Evolutionary conservation across 2,888 invertebrate genomes (phyloP).

Genomic region (Apoda limacodes): DNA sequence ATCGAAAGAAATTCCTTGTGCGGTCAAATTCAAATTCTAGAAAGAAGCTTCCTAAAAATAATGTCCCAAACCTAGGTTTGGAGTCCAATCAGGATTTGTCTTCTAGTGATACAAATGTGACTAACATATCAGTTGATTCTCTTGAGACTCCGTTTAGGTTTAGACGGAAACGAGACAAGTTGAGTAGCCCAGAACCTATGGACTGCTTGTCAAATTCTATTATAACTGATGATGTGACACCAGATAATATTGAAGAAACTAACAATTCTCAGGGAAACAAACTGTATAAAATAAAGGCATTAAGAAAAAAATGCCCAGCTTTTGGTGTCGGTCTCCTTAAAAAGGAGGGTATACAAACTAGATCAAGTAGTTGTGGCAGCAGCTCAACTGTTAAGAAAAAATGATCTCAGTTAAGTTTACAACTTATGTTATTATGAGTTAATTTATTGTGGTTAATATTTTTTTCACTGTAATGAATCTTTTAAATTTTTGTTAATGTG

Average conservation of each 20-base stretch:
- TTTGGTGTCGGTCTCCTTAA: slow-evolving; percentile 51
- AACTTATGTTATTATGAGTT: slow-evolving; percentile 5
- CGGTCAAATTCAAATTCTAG: slow-evolving; percentile 53
- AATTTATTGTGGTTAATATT: slow-evolving; percentile 4
- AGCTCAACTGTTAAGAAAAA: slow-evolving; percentile 59
- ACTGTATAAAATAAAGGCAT: slow-evolving; percentile 59
- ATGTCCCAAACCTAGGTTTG: slow-evolving; percentile 34
- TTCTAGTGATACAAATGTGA: slow-evolving; percentile 61
- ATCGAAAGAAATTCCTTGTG: slow-evolving; percentile 53
- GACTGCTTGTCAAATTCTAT: slow-evolving; percentile 51
- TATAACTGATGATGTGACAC: slow-evolving; percentile 54
- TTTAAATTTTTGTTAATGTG: no score
- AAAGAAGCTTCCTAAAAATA: slow-evolving; percentile 52
- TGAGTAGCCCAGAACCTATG: slow-evolving; percentile 59
- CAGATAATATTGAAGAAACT: slow-evolving; percentile 55
- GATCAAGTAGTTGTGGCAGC: slow-evolving; percentile 55
- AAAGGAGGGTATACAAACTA: slow-evolving; percentile 58
- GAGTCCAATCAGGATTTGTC: slow-evolving; percentile 55
- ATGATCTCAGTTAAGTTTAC: slow-evolving; percentile 54
- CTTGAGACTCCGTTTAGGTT: slow-evolving; percentile 57
- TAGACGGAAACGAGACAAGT: slow-evolving; percentile 56
- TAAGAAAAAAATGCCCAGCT: slow-evolving; percentile 56
- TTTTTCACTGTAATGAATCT: slow-evolving; percentile 6
- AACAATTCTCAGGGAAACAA: slow-evolving; percentile 62
- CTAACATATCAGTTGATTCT: slow-evolving; percentile 59